Percentiles rank a stretch among this genome's conserved stretches.
Conservation (phyloP, 2,797 vertebrate species). For the Phaenicophaeus curvirostris region DNA sequence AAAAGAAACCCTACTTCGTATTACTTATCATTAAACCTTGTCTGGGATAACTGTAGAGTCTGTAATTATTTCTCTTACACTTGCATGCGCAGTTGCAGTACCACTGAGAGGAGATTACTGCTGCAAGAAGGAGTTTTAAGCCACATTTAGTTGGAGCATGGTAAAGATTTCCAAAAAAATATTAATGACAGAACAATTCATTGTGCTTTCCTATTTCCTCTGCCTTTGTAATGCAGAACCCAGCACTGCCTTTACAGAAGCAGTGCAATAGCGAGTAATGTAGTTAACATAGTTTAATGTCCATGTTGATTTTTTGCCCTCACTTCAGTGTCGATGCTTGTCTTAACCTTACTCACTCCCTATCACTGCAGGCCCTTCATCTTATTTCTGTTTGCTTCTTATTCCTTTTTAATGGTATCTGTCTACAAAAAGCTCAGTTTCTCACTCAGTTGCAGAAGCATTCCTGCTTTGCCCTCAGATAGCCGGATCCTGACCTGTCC, state of each 20-base stretch:
- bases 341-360: not conserved
- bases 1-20: not conserved
- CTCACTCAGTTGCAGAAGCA: not conserved
- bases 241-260: not conserved
- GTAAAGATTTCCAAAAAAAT: constrained; percentile 15
- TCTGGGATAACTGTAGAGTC: not conserved
- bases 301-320: not conserved
- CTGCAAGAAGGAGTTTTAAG: constrained; percentile 16
- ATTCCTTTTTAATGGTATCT: not conserved
- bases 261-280: not conserved
- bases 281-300: not conserved
- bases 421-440: not conserved
- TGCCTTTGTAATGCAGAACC: not conserved
- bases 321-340: accelerated
- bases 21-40: not conserved
- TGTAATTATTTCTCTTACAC: constrained; percentile 40
- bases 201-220: not conserved
- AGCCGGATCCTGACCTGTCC: not conserved
- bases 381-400: not conserved
- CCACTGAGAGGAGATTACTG: not conserved
- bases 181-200: constrained; percentile 6
- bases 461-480: not conserved
- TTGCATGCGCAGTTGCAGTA: not conserved
- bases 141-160: not conserved
- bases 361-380: not conserved